phyloP scores from a whole-genome alignment of 2,113 vertebrate genomes.

The Gadus chalcogrammus region DNA sequence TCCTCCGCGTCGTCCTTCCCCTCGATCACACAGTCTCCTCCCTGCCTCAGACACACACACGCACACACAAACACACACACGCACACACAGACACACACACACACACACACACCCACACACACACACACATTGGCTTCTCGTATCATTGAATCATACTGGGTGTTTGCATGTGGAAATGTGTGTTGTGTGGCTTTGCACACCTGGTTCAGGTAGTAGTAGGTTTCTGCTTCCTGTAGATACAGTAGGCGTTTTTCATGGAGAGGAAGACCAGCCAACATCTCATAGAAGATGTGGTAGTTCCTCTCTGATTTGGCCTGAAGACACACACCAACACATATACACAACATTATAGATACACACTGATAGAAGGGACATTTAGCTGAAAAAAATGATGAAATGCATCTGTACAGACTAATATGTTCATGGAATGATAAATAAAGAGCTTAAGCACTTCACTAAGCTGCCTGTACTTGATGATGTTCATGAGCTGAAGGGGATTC shows the following conservation, averaged over 20 bases:
- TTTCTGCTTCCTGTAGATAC: constrained; percentile 92
- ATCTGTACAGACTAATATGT: too few species aligned
- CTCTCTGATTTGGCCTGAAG: constrained; percentile 92
- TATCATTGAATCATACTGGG: neutral
- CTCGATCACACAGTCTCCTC: constrained; percentile 88
- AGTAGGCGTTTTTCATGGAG: constrained; percentile 78
- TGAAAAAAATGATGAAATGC: too few species aligned
- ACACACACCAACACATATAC: neutral
- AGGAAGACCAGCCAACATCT: constrained; percentile 92
- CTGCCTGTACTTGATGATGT: too few species aligned
- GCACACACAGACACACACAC: neutral
- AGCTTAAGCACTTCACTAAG: too few species aligned
- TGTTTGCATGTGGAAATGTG: neutral
- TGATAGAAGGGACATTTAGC: too few species aligned
- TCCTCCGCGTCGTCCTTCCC: constrained; percentile 87
- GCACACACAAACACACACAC: constrained; percentile 1
- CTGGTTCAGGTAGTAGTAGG: constrained; percentile 96
- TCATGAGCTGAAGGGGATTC: neutral
- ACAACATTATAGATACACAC: too few species aligned
- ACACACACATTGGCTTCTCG: too few species aligned
- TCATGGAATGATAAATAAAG: too few species aligned
- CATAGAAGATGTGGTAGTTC: constrained; percentile 98
- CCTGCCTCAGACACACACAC: constrained; percentile 64
- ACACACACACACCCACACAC: too few species aligned
- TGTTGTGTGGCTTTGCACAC: constrained; percentile 32